Conservation (phyloP, 2,113 vertebrate species). For the Epinephelus fuscoguttatus region DNA sequence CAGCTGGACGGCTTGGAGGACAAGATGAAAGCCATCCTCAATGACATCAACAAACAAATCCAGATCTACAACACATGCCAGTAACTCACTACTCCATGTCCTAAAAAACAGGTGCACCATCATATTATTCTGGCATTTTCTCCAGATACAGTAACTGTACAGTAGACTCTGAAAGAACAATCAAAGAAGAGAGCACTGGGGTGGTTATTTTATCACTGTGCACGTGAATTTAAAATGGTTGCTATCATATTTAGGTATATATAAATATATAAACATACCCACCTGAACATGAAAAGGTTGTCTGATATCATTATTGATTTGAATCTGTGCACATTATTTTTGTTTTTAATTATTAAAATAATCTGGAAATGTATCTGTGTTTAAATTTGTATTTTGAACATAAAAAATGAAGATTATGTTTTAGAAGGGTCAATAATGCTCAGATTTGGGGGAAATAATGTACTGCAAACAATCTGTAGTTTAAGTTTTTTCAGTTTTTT, state of each 20-base stretch:
- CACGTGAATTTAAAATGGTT: background rate
- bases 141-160: slow-evolving; percentile 2
- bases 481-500: background rate
- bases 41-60: slow-evolving; percentile 95
- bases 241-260: slow-evolving; percentile 4
- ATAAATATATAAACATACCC: background rate
- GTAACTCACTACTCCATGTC: slow-evolving; percentile 69
- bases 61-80: slow-evolving; percentile 99
- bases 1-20: slow-evolving; percentile 95
- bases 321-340: slow-evolving; percentile 34
- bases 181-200: background rate
- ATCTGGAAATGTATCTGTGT: slow-evolving; percentile 43
- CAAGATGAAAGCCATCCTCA: slow-evolving; percentile 93
- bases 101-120: slow-evolving; percentile 11
- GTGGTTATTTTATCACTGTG: background rate
- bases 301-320: slow-evolving; percentile 17
- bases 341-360: slow-evolving; percentile 26
- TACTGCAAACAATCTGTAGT: slow-evolving; percentile 16
- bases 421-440: background rate
- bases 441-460: slow-evolving; percentile 11
- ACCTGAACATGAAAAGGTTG: slow-evolving; percentile 8
- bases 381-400: slow-evolving; percentile 29
- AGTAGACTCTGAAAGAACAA: background rate
- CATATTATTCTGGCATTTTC: background rate
- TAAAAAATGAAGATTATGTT: slow-evolving; percentile 10